Evolutionary conservation across 2,113 vertebrate genomes (phyloP), one percentile per base, ranked within the genome.

Genomic region (Brevimyrus niger): DNA sequence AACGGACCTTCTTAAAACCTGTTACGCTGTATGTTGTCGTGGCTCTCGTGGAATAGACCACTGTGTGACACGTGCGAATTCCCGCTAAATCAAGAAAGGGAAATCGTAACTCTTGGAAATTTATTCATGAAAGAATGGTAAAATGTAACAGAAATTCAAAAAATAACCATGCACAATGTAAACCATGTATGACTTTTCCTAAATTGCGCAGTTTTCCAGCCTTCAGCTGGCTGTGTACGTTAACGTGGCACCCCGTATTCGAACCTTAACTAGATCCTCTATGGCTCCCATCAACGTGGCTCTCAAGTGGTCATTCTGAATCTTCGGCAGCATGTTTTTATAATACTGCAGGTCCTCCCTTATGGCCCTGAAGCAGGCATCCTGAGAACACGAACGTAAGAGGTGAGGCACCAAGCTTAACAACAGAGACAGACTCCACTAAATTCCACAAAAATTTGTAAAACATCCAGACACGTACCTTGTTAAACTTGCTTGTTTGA

Each of bases 361-460:
- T 89, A 96, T 96, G 91, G 92, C 95, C 31, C 15, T 88, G 88
- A 94, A 48, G 90, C 96, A 96, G 61, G 93, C 92, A 11, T 13
- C 90, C 96, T 96, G 92, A 65, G 15, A 23, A 85, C n/a, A 90
- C 4, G 86, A 55, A 69, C 3, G 21, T 42, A 53, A 7, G 6
- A 55, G 17, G 44, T 31, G 47, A 35, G 6, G 46, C 48, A 31
- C 47, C 46, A 10, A 23, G 38, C 53, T 4, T 61, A 23, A 44
- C 87, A 0, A 44, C 87, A 0, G 6, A 13, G 1, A 17, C n/a
- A 88, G 47, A 85, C 55, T 27, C 17, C 23, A 58, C 87, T 31
- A 15, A 47, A 9, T 27, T 8, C 15, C 17, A 50, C n/a, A 65
- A 8, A 44, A 88, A n/a, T 7, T 35, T n/a, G 51, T 38, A 44